Evolutionary conservation across 30 jellyfish, hydroid and myxozoan species (phyloP), one percentile per base, ranked within the genome.

Genomic region (Hydra vulgaris): DNA sequence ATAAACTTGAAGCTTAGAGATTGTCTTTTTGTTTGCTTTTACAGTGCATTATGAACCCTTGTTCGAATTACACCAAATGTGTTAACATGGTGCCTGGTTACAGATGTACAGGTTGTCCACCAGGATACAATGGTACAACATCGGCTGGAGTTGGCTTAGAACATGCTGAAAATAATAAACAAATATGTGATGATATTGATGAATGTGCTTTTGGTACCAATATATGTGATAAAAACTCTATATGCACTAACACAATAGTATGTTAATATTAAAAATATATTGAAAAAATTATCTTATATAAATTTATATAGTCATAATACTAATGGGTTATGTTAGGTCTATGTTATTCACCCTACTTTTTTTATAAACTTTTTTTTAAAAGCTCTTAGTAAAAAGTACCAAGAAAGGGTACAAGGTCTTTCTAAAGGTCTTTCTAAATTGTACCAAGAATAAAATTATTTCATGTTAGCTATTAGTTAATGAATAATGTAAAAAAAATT

Each of bases 141-240:
- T 95, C 98, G 52, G 84, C 92, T 68, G 98, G 98, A 15, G 88
- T 92, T 27, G 98, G 98, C 0, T 24, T 86, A 16, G 96, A 74
- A 27, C 85, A 82, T 73, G 97, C 95, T 1, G 82, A 73, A 25
- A 81, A 82, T 23, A 74, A 74, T 54, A 86, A 88, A 21, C 98
- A 92, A 66, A 83, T 71, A 66, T 92, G 98, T 81, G 70, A 81
- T 18, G 98, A 92, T 70, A 84, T 87, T 1, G 84, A 92, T 74
- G 98, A 92, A 83, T 92, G 98, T 55, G 89, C 87, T 7, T 18
- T n/a, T 52, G 18, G 69, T 17, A 18, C 53, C 21, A 92, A 84
- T 78, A 81, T 83, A 5, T 92, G 98, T 75, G 98, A 92, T 83
- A 81, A 82, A 22, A 86, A 92, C 67, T 95, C 98, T 12, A 53